These are phyloP conservation scores for Cheilosia variabilis DNA, from an alignment of 2,888 invertebrate species.

Conservation along the genomic window DNA sequence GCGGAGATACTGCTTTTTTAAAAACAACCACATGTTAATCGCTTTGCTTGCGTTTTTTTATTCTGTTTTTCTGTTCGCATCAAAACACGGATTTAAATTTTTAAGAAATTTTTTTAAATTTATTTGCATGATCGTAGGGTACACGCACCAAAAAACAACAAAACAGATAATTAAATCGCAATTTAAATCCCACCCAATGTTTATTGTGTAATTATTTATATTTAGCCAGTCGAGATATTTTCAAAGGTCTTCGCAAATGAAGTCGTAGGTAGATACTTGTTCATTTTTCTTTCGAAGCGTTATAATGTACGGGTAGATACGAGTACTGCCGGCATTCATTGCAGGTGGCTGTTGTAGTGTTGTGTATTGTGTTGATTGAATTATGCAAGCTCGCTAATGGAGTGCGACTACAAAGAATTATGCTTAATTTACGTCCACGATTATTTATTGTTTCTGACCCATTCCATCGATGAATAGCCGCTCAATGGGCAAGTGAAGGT, in stretches of 20 bases:
- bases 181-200: slow-evolving; percentile 16
- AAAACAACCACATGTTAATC: background rate
- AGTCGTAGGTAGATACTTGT: slow-evolving; percentile 23
- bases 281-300: too few relatives aligned
- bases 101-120: slow-evolving; percentile 4
- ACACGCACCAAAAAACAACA: background rate
- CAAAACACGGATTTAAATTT: slow-evolving; percentile 26
- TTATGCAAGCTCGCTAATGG: slow-evolving; percentile 64
- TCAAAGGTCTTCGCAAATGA: slow-evolving; percentile 39
- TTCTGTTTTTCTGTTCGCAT: background rate
- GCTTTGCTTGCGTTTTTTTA: background rate
- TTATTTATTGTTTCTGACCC: slow-evolving; percentile 15
- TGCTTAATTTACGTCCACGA: slow-evolving; percentile 64
- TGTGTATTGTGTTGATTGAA: slow-evolving; percentile 50
- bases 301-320: too few relatives aligned
- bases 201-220: slow-evolving; percentile 58
- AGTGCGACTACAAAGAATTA: slow-evolving; percentile 45
- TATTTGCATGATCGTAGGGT: slow-evolving; percentile 55
- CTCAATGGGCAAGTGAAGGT: slow-evolving; percentile 59
- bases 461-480: slow-evolving; percentile 31
- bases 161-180: slow-evolving; percentile 40
- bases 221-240: slow-evolving; percentile 42
- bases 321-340: slow-evolving; percentile 3
- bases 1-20: slow-evolving; percentile 44
- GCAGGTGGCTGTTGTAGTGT: slow-evolving; percentile 40